Evolutionary conservation across 2,113 vertebrate species (phyloP), one percentile per base, ranked within the genome.

Genomic region (Chionis minor): DNA sequence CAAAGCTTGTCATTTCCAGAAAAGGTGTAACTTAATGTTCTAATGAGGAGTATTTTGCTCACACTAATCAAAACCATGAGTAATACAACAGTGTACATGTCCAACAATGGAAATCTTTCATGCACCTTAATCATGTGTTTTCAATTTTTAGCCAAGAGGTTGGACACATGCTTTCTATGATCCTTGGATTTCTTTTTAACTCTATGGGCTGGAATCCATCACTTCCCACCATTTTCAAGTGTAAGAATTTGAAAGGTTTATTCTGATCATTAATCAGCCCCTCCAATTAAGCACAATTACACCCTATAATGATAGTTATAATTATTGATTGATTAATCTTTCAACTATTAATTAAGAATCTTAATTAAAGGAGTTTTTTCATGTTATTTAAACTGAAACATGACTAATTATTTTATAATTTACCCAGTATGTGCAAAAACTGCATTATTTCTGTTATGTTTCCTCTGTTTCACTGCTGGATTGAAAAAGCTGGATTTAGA

Each of bases 261-360:
- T 97, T 96, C 95, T 97, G 94, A 97, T 98, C 95, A 97, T 98
- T 98, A 98, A 98, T 98, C 97, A 98, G 95, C 82, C 95, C 97
- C 94, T 98, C 94, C 95, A 98, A 98, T 98, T 98, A 98, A 98
- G 95, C 95, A 96, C 97, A 98, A 98, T 98, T 98, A 98, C 95
- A 98, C 45, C 81, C 94, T 93, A 97, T 98, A 98, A 98, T 98
- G 97, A 97, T 98, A 97, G 91, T 95, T 98, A 96, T 98, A 98
- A 98, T 98, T 98, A 98, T 98, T 98, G 98, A 98, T 98, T 98
- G 97, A 98, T 98, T 98, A 97, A 98, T 98, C 96, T 98, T 97
- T 98, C 97, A 98, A 94, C 94, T 97, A 98, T 97, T 98, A 98
- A 98, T 98, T 98, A 97, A 97, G 97, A 97, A 94, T 97, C 96